Conservation (phyloP, 2,113 vertebrate genomes). For the Brachypteracias leptosomus region DNA sequence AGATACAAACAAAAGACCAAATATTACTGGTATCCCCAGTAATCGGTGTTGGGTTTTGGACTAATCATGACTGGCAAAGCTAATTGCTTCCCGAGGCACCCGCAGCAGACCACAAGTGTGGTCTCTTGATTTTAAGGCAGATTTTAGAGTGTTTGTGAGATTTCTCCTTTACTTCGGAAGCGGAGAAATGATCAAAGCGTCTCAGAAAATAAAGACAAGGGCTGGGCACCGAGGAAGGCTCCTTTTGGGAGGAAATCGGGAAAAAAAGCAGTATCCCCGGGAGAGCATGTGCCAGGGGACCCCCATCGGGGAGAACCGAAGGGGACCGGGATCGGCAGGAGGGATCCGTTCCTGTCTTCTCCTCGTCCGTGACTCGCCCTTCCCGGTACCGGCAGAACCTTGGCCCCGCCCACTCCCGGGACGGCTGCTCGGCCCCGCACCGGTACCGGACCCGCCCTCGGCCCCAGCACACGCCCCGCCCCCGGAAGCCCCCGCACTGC, state of each 20-base stretch:
- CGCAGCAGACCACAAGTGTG: not conserved
- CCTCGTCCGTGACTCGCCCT: too few species aligned
- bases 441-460: too few species aligned
- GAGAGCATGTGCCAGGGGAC: too few species aligned
- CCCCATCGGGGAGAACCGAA: not conserved
- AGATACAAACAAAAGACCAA: not conserved
- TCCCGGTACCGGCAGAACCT: too few species aligned
- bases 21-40: slow-evolving; percentile 38
- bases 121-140: not conserved
- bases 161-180: not conserved
- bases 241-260: not conserved
- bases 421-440: too few species aligned
- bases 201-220: not conserved
- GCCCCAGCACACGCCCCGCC: too few species aligned
- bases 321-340: too few species aligned
- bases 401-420: too few species aligned
- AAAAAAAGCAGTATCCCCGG: too few species aligned
- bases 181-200: not conserved
- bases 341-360: too few species aligned
- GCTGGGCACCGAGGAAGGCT: too few species aligned
- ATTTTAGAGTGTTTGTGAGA: not conserved
- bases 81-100: slow-evolving; percentile 75
- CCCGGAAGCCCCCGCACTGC: too few species aligned
- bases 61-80: slow-evolving; percentile 70
- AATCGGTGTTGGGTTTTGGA: slow-evolving; percentile 58